Evolutionary conservation across 2,888 invertebrate species (phyloP).

Genomic region (Rhogogaster chlorosoma): DNA sequence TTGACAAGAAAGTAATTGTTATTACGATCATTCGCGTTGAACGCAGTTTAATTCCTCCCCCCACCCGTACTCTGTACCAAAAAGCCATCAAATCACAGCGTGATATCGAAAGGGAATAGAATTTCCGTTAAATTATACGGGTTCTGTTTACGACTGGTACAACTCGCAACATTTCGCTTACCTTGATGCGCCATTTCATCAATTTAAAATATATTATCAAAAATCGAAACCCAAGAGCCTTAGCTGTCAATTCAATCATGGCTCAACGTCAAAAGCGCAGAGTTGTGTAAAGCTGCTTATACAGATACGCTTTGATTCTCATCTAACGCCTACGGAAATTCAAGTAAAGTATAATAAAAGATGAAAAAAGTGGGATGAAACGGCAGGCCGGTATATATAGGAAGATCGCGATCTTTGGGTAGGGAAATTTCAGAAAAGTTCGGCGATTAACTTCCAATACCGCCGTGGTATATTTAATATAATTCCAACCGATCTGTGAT

Average conservation of each 20-base stretch:
- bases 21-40: conserved; percentile 7
- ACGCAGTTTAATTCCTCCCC: conserved; percentile 13
- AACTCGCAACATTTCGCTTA: background rate
- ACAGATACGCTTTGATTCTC: background rate
- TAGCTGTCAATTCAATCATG: background rate
- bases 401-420: background rate
- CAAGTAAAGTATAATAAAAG: background rate
- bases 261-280: background rate
- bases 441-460: background rate
- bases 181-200: background rate
- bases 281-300: background rate
- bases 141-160: background rate
- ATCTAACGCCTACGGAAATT: background rate
- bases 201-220: background rate
- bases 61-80: background rate
- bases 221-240: background rate
- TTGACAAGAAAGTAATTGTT: conserved; percentile 22
- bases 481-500: background rate
- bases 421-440: background rate
- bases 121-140: conserved; percentile 27
- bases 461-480: background rate
- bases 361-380: background rate
- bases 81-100: conserved; percentile 15
- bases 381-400: background rate
- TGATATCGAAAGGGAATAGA: conserved; percentile 32